A percentile compares a stretch with the other conserved stretches of the same genome.
Evolutionary conservation across 2,797 vertebrate genomes (phyloP).

Genomic region (Spatula clypeata): DNA sequence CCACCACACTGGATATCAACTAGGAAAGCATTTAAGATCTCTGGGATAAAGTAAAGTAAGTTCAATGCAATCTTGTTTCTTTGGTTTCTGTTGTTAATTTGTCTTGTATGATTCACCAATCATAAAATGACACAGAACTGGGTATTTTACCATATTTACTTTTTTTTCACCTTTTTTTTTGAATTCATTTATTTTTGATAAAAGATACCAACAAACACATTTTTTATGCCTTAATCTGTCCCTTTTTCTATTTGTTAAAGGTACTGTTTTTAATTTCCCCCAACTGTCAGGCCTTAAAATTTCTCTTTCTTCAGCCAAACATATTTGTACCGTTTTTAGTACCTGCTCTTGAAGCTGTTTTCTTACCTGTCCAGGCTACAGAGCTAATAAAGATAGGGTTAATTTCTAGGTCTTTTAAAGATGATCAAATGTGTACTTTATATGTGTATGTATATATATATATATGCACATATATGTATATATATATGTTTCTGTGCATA

Average conservation of each 20-base stretch:
- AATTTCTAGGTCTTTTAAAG: not conserved
- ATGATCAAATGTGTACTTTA: not conserved
- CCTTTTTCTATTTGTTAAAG: not conserved
- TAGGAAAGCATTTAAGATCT: not conserved
- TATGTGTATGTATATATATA: not conserved
- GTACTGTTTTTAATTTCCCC: not conserved
- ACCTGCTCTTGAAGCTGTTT: not conserved
- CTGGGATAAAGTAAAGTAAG: not conserved
- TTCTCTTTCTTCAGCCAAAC: not conserved
- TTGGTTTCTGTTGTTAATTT: not conserved
- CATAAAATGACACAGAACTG: not conserved
- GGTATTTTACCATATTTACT: not conserved
- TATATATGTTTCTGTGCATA: fast-evolving
- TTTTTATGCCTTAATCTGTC: not conserved
- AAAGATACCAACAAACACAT: not conserved
- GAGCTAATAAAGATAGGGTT: not conserved
- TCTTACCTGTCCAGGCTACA: not conserved
- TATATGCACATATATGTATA: fast-evolving
- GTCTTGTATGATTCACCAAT: not conserved
- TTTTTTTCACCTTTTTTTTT: not conserved
- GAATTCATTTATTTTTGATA: not conserved
- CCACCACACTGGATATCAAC: not conserved
- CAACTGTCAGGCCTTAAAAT: not conserved
- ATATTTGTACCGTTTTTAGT: not conserved
- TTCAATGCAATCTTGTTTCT: not conserved